Percentiles rank a stretch among this genome's conserved stretches.
phyloP scores from a whole-genome alignment of 2,888 invertebrate genomes.

The Heliconius aoede region DNA sequence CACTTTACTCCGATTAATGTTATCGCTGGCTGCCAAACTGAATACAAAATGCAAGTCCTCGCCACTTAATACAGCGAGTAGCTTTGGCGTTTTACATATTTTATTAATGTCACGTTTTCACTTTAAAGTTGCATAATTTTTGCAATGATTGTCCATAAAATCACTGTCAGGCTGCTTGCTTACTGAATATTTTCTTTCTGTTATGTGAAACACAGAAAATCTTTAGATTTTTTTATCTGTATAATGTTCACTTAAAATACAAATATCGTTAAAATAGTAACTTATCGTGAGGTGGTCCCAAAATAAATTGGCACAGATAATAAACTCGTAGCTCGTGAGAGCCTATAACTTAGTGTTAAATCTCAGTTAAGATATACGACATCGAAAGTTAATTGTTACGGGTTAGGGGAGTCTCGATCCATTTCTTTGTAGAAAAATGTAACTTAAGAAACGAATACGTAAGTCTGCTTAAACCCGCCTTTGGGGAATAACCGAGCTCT shows the following conservation, averaged over 20 bases:
- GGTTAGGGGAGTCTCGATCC: slow-evolving; percentile 71
- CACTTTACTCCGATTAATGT: slow-evolving; percentile 82
- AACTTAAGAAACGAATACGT: slow-evolving; percentile 69
- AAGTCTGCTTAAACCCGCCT: slow-evolving; percentile 49
- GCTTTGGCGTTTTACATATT: slow-evolving; percentile 37
- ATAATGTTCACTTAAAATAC: too few species aligned
- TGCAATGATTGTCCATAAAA: too few species aligned
- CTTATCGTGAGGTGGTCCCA: neutral
- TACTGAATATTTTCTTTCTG: too few species aligned
- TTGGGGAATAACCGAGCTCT: slow-evolving; percentile 53
- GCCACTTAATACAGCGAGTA: slow-evolving; percentile 12
- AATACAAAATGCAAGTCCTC: slow-evolving; percentile 75
- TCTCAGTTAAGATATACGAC: slow-evolving; percentile 45
- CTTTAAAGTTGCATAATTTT: neutral
- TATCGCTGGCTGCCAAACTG: slow-evolving; percentile 81
- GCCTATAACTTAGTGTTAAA: slow-evolving; percentile 44
- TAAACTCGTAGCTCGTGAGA: slow-evolving; percentile 26
- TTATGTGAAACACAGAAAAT: too few species aligned
- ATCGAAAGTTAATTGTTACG: slow-evolving; percentile 51
- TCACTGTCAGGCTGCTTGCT: too few species aligned
- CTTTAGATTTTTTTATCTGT: too few species aligned
- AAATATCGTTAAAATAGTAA: neutral
- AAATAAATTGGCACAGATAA: slow-evolving; percentile 36
- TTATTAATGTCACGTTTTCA: slow-evolving; percentile 36
- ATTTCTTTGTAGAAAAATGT: slow-evolving; percentile 68